These are phyloP conservation scores for Diceros bicornis DNA, from an alignment of 2,797 vertebrate genomes.

Conservation along the genomic window DNA sequence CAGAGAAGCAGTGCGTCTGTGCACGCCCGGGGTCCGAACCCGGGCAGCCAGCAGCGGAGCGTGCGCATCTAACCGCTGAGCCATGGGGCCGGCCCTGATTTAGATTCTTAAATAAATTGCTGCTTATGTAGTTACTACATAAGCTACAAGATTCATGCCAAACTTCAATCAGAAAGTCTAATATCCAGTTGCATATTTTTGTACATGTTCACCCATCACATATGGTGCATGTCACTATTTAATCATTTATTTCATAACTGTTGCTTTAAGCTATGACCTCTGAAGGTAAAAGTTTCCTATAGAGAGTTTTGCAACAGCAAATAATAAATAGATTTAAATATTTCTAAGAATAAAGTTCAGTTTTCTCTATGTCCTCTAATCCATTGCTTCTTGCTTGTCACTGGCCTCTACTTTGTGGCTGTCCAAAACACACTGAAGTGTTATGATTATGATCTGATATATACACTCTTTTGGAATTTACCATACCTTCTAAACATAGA, in stretches of 20 bases:
- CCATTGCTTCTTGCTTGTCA: neutral
- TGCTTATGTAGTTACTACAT: neutral
- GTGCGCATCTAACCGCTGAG: no score
- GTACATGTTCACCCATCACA: neutral
- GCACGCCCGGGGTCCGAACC: no score
- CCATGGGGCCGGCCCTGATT: no score
- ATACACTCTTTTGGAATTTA: neutral
- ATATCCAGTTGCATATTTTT: neutral
- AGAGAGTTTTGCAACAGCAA: neutral
- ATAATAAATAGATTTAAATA: neutral
- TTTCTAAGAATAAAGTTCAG: neutral
- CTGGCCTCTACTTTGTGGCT: neutral
- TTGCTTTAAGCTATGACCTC: neutral
- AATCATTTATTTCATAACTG: neutral
- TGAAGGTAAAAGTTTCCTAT: neutral
- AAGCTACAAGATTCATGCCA: neutral
- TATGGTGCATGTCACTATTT: neutral
- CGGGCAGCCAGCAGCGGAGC: no score
- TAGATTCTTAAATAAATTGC: neutral
- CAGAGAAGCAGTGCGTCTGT: no score
- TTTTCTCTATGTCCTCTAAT: neutral
- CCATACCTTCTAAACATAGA: neutral
- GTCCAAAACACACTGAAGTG: neutral
- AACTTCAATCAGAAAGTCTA: neutral
- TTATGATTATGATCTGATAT: neutral